phyloP scores from a whole-genome alignment of 2,888 invertebrate genomes.

The Microplitis deprimator region DNA sequence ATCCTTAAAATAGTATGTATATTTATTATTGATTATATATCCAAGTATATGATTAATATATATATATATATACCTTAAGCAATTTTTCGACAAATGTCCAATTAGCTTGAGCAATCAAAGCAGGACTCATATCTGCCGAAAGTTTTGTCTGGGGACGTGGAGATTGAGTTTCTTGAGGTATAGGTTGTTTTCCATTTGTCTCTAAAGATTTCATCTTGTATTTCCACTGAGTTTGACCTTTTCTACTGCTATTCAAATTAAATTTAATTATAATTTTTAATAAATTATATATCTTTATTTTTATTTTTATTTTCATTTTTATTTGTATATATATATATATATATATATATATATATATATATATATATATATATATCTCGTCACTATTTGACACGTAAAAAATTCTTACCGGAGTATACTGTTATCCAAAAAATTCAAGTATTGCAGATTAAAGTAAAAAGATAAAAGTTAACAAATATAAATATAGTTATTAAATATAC shows the following conservation, averaged over 20 bases:
- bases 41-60: background rate
- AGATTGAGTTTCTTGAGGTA: constrained; percentile 67
- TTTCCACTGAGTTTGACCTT: constrained; percentile 69
- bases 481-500: constrained; percentile 44
- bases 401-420: constrained; percentile 69
- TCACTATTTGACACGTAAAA: constrained; percentile 4
- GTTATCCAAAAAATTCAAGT: constrained; percentile 49
- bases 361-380: background rate
- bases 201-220: constrained; percentile 70
- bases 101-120: constrained; percentile 95
- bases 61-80: constrained; percentile 80
- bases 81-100: constrained; percentile 98
- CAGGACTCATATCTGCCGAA: constrained; percentile 83
- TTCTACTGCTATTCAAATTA: constrained; percentile 61
- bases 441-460: constrained; percentile 50
- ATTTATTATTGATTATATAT: too few relatives aligned
- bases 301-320: background rate
- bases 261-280: background rate
- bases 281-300: background rate
- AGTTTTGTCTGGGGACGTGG: constrained; percentile 73
- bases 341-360: too few relatives aligned
- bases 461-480: background rate
- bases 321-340: background rate
- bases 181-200: constrained; percentile 63
- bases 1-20: constrained; percentile 75